A percentile compares a stretch with the other conserved stretches of the same genome.
Conservation (phyloP, 2,797 vertebrate genomes). For the Danio aesculapii region DNA sequence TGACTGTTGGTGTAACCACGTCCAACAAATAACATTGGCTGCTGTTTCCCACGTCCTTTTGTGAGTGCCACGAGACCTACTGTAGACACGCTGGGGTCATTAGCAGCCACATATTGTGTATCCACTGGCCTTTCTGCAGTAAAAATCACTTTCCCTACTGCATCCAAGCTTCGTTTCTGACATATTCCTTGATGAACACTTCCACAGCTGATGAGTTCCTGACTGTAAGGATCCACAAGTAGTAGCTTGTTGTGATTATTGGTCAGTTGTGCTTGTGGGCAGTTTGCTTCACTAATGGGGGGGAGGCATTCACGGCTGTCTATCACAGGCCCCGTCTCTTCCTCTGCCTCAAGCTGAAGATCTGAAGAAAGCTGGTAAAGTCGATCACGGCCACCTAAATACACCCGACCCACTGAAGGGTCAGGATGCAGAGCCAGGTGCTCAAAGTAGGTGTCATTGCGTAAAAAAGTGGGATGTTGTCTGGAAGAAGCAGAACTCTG, state of each 20-base stretch:
- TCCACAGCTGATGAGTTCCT: constrained; percentile 92
- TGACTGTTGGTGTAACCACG: constrained; percentile 96
- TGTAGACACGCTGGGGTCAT: constrained; percentile 92
- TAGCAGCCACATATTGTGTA: constrained; percentile 96
- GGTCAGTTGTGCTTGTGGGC: constrained; percentile 87
- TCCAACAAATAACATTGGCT: constrained; percentile 92
- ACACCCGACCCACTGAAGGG: constrained; percentile 83
- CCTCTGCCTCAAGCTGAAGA: constrained; percentile 78
- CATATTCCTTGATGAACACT: constrained; percentile 96
- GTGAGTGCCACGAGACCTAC: constrained; percentile 88
- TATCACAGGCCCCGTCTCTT: constrained; percentile 86
- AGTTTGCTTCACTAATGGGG: constrained; percentile 86
- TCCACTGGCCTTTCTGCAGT: constrained; percentile 90
- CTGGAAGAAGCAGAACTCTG: constrained; percentile 53
- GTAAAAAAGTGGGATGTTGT: constrained; percentile 80
- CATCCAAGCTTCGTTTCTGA: constrained; percentile 87
- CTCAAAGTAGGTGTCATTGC: constrained; percentile 86
- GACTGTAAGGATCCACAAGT: constrained; percentile 84
- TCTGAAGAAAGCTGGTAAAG: constrained; percentile 89
- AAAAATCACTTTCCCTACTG: constrained; percentile 82
- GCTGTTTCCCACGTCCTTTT: constrained; percentile 76
- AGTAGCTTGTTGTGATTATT: constrained; percentile 95
- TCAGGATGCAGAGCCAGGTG: constrained; percentile 92
- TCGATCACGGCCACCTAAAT: constrained; percentile 91
- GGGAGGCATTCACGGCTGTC: constrained; percentile 96